Evolutionary conservation across 2,797 vertebrate species (phyloP).

Genomic region (Gadopsis marmoratus): DNA sequence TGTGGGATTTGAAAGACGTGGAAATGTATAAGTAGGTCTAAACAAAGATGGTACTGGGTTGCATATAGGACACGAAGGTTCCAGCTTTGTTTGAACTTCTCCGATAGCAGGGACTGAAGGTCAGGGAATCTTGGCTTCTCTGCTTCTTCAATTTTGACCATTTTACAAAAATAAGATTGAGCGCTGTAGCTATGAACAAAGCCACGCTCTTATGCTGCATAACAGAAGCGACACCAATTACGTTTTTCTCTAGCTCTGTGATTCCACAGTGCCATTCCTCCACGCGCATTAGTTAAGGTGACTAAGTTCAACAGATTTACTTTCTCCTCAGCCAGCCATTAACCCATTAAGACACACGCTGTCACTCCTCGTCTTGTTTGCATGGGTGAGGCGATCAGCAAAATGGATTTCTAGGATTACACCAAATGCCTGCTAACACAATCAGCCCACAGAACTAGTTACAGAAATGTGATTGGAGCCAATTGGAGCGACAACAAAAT

Average conservation of each 20-base stretch:
- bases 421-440: slow-evolving; percentile 69
- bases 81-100: not conserved
- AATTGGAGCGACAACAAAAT: slow-evolving; percentile 63
- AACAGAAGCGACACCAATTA: not conserved
- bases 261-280: slow-evolving; percentile 13
- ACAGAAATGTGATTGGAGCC: slow-evolving; percentile 66
- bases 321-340: slow-evolving; percentile 19
- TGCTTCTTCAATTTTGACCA: not conserved
- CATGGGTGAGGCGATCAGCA: slow-evolving; percentile 49
- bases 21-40: not conserved
- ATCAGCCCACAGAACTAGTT: slow-evolving; percentile 59
- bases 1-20: not conserved
- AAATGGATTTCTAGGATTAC: slow-evolving; percentile 68
- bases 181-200: not conserved
- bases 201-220: not conserved
- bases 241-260: not conserved
- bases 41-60: not conserved
- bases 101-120: not conserved
- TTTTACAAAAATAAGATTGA: not conserved
- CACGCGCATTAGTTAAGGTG: slow-evolving; percentile 17
- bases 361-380: slow-evolving; percentile 53
- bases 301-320: slow-evolving; percentile 27
- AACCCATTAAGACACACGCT: slow-evolving; percentile 28
- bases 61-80: not conserved
- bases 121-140: not conserved